Conservation (phyloP, 2,888 invertebrate species). For the Eupithecia centaureata region DNA sequence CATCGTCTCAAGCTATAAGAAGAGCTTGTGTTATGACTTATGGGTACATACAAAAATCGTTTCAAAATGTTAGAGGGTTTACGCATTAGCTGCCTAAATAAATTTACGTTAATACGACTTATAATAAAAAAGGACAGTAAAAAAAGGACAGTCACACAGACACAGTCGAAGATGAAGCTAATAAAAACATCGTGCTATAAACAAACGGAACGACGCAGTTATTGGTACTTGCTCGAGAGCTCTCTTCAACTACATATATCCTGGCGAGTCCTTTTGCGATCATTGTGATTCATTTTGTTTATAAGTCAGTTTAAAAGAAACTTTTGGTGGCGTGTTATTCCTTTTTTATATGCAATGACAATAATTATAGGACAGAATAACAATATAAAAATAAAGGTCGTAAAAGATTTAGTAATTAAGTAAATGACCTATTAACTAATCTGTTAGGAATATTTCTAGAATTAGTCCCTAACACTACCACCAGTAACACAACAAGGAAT, state of each 20-base stretch:
- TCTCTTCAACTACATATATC: background rate
- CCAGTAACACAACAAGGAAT: background rate
- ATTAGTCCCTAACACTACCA: background rate
- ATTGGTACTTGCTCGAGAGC: background rate
- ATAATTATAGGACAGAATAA: background rate
- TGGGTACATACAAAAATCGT: background rate
- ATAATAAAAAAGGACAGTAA: too few relatives aligned
- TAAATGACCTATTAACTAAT: background rate
- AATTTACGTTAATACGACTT: background rate
- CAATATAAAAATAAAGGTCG: background rate
- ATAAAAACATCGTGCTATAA: background rate
- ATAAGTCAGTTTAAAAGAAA: background rate
- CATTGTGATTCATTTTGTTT: background rate
- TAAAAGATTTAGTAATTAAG: background rate
- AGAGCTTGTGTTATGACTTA: too few relatives aligned
- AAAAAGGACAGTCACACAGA: background rate
- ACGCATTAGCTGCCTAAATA: background rate
- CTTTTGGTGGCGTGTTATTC: too few relatives aligned
- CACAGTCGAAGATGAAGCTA: background rate
- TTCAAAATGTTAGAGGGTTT: background rate
- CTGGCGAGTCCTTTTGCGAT: background rate
- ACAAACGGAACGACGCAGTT: background rate
- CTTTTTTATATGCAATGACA: background rate
- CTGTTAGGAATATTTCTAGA: background rate
- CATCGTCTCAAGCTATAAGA: too few relatives aligned